Percentiles rank a stretch among this genome's conserved stretches.
These are phyloP conservation scores for Rhynchotus rufescens DNA, from an alignment of 2,797 vertebrate genomes.

Conservation along the genomic window DNA sequence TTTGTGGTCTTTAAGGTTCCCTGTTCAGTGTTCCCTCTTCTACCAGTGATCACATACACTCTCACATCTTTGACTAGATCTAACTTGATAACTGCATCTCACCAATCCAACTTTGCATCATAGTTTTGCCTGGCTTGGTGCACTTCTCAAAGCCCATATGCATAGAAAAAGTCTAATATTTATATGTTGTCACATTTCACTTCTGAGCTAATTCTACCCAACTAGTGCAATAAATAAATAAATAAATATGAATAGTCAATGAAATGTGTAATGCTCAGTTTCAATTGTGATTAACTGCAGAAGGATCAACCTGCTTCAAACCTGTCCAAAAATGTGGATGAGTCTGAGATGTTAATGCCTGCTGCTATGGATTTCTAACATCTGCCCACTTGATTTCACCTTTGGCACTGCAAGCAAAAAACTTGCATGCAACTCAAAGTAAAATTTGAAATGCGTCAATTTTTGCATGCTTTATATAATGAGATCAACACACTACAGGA, in stretches of 20 bases:
- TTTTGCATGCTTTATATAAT: not conserved
- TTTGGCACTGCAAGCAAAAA: not conserved
- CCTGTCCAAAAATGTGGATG: not conserved
- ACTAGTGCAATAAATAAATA: not conserved
- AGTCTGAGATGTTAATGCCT: not conserved
- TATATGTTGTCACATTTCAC: not conserved
- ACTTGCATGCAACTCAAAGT: not conserved
- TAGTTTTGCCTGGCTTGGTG: not conserved
- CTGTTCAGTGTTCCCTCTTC: not conserved
- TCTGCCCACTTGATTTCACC: not conserved
- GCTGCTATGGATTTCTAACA: not conserved
- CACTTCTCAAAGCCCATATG: not conserved
- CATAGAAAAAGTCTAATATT: not conserved
- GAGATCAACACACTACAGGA: not conserved
- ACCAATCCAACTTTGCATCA: not conserved
- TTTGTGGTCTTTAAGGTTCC: not conserved
- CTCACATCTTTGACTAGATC: not conserved
- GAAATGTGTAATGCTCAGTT: not conserved
- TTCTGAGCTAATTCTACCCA: not conserved
- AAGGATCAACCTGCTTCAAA: not conserved
- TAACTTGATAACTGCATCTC: not conserved
- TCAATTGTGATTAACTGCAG: not conserved
- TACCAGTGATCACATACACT: not conserved
- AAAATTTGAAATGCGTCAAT: not conserved
- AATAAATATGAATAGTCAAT: not conserved